A percentile compares a stretch with the other conserved stretches of the same genome.
Conservation (phyloP, 1,140 invertebrate species). For the Drosophila prosaltans region DNA sequence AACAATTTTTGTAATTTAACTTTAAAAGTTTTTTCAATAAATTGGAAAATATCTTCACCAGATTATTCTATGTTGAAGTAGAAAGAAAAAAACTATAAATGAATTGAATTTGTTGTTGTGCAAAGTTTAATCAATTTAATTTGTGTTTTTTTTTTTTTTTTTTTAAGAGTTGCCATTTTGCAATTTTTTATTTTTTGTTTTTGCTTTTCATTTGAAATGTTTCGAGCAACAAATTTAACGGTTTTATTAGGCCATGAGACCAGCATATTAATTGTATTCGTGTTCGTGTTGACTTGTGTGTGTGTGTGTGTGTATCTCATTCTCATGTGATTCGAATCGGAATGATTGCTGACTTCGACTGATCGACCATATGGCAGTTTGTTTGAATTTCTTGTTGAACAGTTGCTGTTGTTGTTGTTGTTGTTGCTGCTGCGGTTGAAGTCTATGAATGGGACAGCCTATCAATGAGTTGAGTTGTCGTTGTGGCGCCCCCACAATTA, state of each 20-base stretch:
- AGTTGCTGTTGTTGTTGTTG: conserved; percentile 14
- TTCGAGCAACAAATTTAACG: conserved; percentile 27
- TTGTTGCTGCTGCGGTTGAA: conserved; percentile 11
- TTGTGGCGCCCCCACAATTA: conserved; percentile 51
- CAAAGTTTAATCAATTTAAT: background rate
- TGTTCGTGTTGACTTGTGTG: background rate
- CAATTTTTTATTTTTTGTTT: background rate
- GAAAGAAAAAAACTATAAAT: background rate
- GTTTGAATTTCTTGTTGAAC: conserved; percentile 35
- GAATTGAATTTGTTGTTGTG: background rate
- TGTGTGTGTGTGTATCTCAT: conserved; percentile 26
- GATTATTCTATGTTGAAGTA: background rate
- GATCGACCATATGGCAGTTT: conserved; percentile 37
- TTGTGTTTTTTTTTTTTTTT: background rate
- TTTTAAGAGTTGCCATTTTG: conserved; percentile 7
- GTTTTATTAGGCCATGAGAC: conserved; percentile 30
- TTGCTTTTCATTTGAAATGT: background rate
- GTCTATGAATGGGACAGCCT: conserved; percentile 50
- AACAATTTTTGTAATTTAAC: too few relatives aligned
- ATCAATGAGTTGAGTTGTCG: conserved; percentile 48
- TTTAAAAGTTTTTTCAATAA: background rate
- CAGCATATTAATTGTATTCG: conserved; percentile 33
- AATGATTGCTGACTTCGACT: conserved; percentile 12
- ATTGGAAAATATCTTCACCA: background rate
- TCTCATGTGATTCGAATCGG: conserved; percentile 32